Evolutionary conservation across 2,797 vertebrate genomes (phyloP), one percentile per base, ranked within the genome.

Genomic region (Pangasius larnaudii): DNA sequence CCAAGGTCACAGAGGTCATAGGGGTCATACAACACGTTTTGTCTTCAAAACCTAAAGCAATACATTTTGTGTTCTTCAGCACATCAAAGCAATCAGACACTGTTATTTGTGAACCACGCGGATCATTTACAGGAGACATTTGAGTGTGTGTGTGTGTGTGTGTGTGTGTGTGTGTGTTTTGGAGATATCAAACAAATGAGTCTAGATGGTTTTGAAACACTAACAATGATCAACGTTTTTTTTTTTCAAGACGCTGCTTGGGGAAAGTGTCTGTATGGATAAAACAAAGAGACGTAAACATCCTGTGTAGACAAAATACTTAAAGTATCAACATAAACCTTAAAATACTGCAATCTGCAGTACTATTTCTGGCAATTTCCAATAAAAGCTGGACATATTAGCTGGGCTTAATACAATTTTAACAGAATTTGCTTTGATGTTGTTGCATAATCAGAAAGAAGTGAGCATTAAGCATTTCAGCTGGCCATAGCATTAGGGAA

Each of bases 131-230:
- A 75, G 42, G 27, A n/a, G 72, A n/a, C 5, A 49, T 75, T 2
- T 49, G 11, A n/a, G 11, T 78, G 46, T 77, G 71, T 71, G 65
- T 84, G 82, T 53, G 83, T 58, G 18, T 36, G 46, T 36, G 39
- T 63, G 9, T 67, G 59, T 53, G 36, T 49, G 24, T 75, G 74
- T 30, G 74, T 78, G 75, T 49, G 49, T 56, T n/a, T 80, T 86
- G 53, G 11, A n/a, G 59, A 51, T 22, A n/a, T 78, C 75, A 69
- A 51, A n/a, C 22, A 85, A 72, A 69, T 80, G 61, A 69, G 30
- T 56, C 59, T 22, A 67, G 63, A 81, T 51, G 46, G 33, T 86
- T 81, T 87, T 59, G 24, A 42, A 82, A 87, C 49, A 49, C 51
- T 87, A 81, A 56, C 19, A 71, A 2, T n/a, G 8, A 39, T 56